Evolutionary conservation across 2,113 vertebrate genomes (phyloP), one percentile per base, ranked within the genome.

Genomic region (Muntiacus muntjak): DNA sequence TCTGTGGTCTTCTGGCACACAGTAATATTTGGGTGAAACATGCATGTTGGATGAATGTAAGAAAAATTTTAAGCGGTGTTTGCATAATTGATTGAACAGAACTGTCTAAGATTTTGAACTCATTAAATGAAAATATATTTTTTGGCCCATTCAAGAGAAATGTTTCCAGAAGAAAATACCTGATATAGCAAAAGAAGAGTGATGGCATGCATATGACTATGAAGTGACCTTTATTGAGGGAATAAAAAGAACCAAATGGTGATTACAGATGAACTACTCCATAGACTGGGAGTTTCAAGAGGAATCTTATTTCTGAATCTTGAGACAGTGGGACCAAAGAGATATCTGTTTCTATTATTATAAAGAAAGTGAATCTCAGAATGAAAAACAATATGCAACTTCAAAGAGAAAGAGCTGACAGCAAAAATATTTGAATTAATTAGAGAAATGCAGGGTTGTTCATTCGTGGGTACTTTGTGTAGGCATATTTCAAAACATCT

Each of bases 401-500:
- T 98, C 93, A 94, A 93, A 97, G 91, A 76, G 92, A 95, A 93
- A 83, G 26, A 96, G 47, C 58, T 97, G 91, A 95, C 67, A 96
- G 95, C 30, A 89, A 97, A 71, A 97, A 91, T 96, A 98, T 97
- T 90, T 97, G 83, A 96, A 97, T 97, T 97, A 97, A 97, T 97
- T 97, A 95, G 60, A 94, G 94, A 97, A 96, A 52, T 85, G 87
- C 28, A 82, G 47, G n/a, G 4, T n/a, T 97, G 21, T 67, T 94
- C 71, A 43, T 82, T 87, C 89, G 83, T 85, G 79, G 90, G 45
- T 88, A 33, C 45, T 91, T 95, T 90, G 64, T 17, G 1, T 43
- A 87, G 87, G 86, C 64, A 6, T 86, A 96, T 95, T 97, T 96
- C 26, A 88, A 79, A 97, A 98, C 94, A 97, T 97, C 95, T 96